Base-by-base conservation (phyloP, 1,140 invertebrate genomes). In the Drosophila parvula region DNA sequence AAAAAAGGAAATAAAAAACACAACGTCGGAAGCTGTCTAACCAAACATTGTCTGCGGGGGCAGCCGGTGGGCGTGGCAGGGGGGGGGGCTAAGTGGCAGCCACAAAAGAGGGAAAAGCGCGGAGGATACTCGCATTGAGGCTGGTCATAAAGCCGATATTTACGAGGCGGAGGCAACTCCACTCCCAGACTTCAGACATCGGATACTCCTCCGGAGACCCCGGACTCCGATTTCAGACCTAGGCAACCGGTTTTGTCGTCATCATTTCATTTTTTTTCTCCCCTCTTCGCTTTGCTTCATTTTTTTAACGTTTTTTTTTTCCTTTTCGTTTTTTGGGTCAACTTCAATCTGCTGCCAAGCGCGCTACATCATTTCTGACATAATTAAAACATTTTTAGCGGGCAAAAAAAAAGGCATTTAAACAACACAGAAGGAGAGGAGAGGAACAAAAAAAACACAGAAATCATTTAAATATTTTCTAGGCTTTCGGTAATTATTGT, bases 1-100 rank as follows among this genome's bases (percentile, higher is more conserved):
- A 27, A 53, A 51, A 40, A 32, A 51, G 18, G 18, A 27, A 53
- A 51, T 34, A 28, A 18, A 41, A 32, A 50, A 41, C 55, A 47
- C 59, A 63, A 45, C 82, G 58, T 77, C 82, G 81, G 81, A 85
- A 85, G 81, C 81, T 81, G 81, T 86, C 78, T 79, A 86, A 81
- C 79, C 69, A 71, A 70, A 85, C 71, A 86, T 77, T 60, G 64
- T 65, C 60, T 79, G 81, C 41, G 53, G 38, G 55, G 63, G 76
- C 48, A 45, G 44, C 32, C 27, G 34, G 56, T 62, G 68, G 56
- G 71, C 64, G 76, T 59, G 47, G 57, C 44, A 61, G 60, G 50
- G 11, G 44, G 44, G 40, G 45, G 53, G 56, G 59, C 45, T 45
- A 56, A 50, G 55, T 64, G 76, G 60, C 43, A 64, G 51, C 64